A percentile compares a stretch with the other conserved stretches of the same genome.
Conservation (phyloP, 2,797 vertebrate species). For the Eremophila alpestris region DNA sequence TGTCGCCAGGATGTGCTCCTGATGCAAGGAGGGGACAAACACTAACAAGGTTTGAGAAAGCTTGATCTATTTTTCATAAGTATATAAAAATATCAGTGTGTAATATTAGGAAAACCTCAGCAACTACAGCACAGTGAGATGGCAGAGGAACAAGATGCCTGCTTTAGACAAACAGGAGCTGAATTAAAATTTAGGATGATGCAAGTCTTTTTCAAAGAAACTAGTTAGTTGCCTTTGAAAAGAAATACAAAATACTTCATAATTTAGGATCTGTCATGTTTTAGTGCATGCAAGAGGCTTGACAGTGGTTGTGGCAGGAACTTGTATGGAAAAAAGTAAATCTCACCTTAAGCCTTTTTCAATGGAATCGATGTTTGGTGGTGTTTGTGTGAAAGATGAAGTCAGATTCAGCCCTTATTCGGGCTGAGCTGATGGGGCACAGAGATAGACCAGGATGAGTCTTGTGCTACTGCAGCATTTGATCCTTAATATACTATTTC, state of each 20-base stretch:
- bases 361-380: neutral
- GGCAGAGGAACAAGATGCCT: neutral
- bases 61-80: neutral
- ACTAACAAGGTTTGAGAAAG: neutral
- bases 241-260: neutral
- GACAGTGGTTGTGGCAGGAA: neutral
- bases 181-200: neutral
- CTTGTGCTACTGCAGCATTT: neutral
- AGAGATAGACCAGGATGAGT: neutral
- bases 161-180: neutral
- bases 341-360: slow-evolving; percentile 37
- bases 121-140: neutral
- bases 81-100: neutral
- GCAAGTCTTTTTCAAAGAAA: neutral
- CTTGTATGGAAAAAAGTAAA: neutral
- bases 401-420: neutral
- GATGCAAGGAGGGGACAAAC: neutral
- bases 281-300: neutral
- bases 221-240: neutral
- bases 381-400: neutral
- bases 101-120: neutral
- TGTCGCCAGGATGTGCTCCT: neutral
- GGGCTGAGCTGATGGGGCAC: neutral
- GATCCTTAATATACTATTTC: neutral
- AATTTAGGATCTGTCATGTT: neutral